Evolutionary conservation across 2,113 vertebrate genomes (phyloP).

Genomic region (Peromyscus leucopus): DNA sequence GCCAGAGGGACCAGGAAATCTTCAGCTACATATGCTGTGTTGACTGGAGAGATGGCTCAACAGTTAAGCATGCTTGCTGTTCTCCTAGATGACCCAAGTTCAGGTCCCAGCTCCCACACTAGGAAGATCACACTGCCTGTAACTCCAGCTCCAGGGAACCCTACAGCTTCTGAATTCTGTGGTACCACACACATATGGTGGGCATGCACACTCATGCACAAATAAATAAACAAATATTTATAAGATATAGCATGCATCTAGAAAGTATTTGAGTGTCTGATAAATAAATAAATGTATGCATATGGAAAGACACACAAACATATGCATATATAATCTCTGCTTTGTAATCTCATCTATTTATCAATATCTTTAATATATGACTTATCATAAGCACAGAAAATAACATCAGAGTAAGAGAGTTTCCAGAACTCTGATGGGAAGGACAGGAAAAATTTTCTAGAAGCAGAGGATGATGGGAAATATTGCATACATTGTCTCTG

Average conservation of each 20-base stretch:
- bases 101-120: background rate
- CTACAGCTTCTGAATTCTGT: background rate
- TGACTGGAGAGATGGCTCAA: background rate
- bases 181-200: background rate
- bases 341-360: background rate
- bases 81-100: background rate
- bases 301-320: background rate
- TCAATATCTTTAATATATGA: background rate
- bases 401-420: constrained; percentile 4
- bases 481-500: constrained; percentile 31
- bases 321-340: background rate
- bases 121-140: background rate
- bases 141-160: background rate
- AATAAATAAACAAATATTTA: background rate
- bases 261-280: background rate
- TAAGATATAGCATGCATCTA: constrained; percentile 12
- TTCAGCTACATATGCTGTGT: too few relatives aligned
- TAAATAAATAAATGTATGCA: constrained; percentile 38
- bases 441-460: constrained; percentile 40
- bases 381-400: background rate
- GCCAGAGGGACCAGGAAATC: too few relatives aligned
- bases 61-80: background rate
- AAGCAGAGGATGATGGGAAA: constrained; percentile 47
- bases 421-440: constrained; percentile 3
- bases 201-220: background rate